Base-by-base conservation (phyloP, 2,888 invertebrate genomes). In the Brenthis hecate region DNA sequence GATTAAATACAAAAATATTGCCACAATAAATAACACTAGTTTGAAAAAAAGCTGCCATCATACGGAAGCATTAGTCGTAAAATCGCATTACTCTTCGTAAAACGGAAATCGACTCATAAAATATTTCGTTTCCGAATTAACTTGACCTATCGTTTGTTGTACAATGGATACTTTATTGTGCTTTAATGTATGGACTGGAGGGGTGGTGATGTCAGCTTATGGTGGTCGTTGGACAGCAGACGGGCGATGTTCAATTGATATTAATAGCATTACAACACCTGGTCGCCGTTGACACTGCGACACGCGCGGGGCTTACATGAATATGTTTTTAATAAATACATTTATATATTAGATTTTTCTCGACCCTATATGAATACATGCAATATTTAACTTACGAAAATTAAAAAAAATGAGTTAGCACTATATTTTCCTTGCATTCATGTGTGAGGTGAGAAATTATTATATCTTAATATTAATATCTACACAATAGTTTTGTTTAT, bases 171-270 rank as follows among this genome's bases (percentile, higher is more conserved):
- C 66, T 73, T 57, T 65, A 71, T 36, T 65, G 69, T 50, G 61
- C 65, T 16, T 71, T 51, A 65, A 65, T 74, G 74, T 75, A 73
- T 66, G 58, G 63, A 56, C 47, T 64, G 56, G 71, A 73, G 76
- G 80, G 82, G 81, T 69, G 76, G 56, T 75, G 78, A 73, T 83
- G 71, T 82, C 87, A 72, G 36, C 69, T 72, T 85, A 76, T 16
- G 67, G 61, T 84, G 87, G 89, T 69, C 50, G 47, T 14, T 58
- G 71, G 69, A 68, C 74, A 78, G 80, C 83, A 82, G 82, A 86
- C 85, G 89, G 92, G 85, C 88, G 89, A 75, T 85, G 85, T 82
- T 85, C 90, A 89, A 92, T 92, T 91, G 92, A 91, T 91, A 92
- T 91, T 89, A 91, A 92, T 89, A 89, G 84, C 79, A 76, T 78